Evolutionary conservation across 2,113 vertebrate genomes (phyloP), one percentile per base, ranked within the genome.

Genomic region (Elaphurus davidianus): DNA sequence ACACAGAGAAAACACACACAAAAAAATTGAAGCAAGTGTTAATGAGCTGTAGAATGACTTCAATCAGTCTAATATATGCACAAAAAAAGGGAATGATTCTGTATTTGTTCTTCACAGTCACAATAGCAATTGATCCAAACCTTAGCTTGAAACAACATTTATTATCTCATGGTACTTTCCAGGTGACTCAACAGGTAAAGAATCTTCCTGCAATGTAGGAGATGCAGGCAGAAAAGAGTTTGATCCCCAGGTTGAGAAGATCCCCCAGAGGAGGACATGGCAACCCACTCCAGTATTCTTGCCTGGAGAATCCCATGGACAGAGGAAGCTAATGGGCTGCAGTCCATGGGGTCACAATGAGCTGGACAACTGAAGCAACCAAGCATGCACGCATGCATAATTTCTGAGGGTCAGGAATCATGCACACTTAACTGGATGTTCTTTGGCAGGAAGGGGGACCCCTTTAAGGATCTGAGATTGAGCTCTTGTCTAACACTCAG

Each of bases 241-340:
- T 21, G n/a, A 40, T 25, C 5, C 67, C 67, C 1, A 40, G 0
- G 0, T 74, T 2, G 0, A n/a, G 2, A 25, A 74, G 67, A 40
- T 5, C 67, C n/a, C n/a, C 2, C 40, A 21, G 10, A 74, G 67
- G n/a, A 74, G 11, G 67, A 5, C 36, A 13, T 23, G 67, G 67
- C 67, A 74, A 40, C 67, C n/a, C 67, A 23, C 67, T 23, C 67
- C 3, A 74, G 36, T 40, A 6, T 74, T 40, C 67, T 74, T 74
- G 67, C 67, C 67, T 40, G 67, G 67, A 74, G 67, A 40, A 74
- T 23, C 19, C 36, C n/a, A 74, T 23, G 21, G 67, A 40, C 67
- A 74, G 67, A 40, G 19, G 36, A 40, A 13, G 19, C 67, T 23
- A n/a, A 36, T 25, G 36, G 67, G 36, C n/a, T 36, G 17, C 17